phyloP scores from a whole-genome alignment of 2,113 vertebrate species.

The Hassar affinis region DNA sequence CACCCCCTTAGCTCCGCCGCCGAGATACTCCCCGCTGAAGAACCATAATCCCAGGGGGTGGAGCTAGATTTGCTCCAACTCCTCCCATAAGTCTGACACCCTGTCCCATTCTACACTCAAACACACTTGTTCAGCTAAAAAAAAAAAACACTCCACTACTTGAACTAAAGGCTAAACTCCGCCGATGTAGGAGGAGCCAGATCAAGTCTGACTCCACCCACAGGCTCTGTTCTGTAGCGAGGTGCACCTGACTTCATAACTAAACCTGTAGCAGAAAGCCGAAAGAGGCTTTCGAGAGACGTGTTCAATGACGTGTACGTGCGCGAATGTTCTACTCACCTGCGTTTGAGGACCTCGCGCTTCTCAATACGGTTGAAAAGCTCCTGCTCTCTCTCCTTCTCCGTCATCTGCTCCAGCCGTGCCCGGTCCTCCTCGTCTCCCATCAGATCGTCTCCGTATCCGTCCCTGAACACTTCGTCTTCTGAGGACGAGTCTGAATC shows the following conservation, averaged over 20 bases:
- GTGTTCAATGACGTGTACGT: no score
- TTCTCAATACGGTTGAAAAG: conserved; percentile 98
- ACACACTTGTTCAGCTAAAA: no score
- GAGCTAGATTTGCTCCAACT: not conserved
- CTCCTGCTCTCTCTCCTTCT: conserved; percentile 96
- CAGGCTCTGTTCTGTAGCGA: not conserved
- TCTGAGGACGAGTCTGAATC: conserved; percentile 95
- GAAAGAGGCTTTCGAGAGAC: no score
- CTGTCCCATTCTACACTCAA: no score
- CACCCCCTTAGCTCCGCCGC: no score
- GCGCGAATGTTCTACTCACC: conserved; percentile 70
- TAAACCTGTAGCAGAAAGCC: not conserved
- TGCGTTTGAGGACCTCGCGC: conserved; percentile 94
- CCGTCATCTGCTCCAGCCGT: conserved; percentile 96
- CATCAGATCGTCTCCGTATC: conserved; percentile 97
- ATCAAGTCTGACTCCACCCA: not conserved
- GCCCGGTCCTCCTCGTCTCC: conserved; percentile 95
- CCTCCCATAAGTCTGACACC: not conserved
- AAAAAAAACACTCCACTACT: no score
- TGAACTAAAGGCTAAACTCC: no score
- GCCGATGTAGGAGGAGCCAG: not conserved
- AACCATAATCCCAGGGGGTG: not conserved
- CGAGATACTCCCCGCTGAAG: not conserved
- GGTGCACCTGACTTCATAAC: not conserved
- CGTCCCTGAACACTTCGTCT: conserved; percentile 94